Evolutionary conservation across 1,140 invertebrate species (phyloP).

Genomic region (Oreohelix idahoensis): DNA sequence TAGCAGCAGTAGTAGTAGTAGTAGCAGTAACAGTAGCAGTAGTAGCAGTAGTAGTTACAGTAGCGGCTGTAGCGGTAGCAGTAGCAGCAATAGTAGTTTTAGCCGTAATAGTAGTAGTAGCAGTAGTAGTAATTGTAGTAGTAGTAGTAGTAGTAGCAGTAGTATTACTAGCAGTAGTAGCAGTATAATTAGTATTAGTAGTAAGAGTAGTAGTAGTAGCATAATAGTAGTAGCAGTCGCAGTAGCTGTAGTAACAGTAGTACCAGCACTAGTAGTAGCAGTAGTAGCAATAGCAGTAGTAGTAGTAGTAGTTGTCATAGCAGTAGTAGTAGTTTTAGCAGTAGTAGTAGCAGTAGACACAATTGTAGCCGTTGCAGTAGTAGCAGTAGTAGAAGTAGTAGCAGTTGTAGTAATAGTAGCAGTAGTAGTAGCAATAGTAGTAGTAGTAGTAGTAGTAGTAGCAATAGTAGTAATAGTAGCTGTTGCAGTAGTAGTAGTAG

Average conservation of each 20-base stretch:
- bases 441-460: not conserved
- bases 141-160: not conserved
- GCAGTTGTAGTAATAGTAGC: not conserved
- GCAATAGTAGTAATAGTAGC: conserved; percentile 3
- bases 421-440: not conserved
- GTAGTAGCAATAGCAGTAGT: not conserved
- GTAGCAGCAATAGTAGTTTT: not conserved
- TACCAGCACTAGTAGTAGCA: not conserved
- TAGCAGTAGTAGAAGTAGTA: not conserved
- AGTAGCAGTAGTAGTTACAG: not conserved
- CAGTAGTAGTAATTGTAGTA: not conserved
- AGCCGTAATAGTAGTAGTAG: not conserved
- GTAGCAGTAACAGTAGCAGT: not conserved
- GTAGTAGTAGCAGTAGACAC: not conserved
- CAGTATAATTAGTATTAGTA: not conserved
- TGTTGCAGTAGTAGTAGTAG: not conserved
- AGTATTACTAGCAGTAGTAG: not conserved
- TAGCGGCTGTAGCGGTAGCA: not conserved
- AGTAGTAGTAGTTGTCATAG: not conserved
- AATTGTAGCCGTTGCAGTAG: not conserved
- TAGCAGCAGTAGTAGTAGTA: not conserved
- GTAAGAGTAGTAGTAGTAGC: not conserved
- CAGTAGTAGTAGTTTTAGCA: not conserved
- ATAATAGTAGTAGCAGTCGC: not conserved
- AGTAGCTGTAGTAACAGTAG: not conserved